Evolutionary conservation across 2,888 invertebrate species (phyloP).

Genomic region (Danaus chrysippus): DNA sequence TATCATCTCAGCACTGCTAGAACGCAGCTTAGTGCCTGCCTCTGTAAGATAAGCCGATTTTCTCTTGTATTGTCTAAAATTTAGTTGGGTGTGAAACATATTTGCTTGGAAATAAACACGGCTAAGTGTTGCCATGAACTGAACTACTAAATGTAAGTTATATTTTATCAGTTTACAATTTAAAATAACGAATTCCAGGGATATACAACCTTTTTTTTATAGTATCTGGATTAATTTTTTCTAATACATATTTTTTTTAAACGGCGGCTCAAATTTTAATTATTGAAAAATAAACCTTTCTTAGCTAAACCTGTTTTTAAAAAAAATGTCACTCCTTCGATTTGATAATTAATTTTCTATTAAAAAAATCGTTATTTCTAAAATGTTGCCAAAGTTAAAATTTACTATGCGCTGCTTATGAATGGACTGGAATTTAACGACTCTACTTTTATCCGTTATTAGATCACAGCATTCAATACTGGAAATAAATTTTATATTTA

Average conservation of each 20-base stretch:
- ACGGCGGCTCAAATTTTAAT: no score
- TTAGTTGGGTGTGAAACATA: conserved; percentile 46
- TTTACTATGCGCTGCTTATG: not conserved
- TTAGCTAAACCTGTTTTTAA: no score
- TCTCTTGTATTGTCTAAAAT: conserved; percentile 52
- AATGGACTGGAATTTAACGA: not conserved
- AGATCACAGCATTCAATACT: not conserved
- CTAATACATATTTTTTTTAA: no score
- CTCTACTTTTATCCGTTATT: conserved; percentile 1
- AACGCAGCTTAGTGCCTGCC: conserved; percentile 39
- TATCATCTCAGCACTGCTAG: conserved; percentile 23
- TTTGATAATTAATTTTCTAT: no score
- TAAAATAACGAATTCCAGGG: not conserved
- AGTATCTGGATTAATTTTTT: no score
- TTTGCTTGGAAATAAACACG: conserved; percentile 1
- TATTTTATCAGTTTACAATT: not conserved
- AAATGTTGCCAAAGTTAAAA: no score
- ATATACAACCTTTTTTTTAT: no score
- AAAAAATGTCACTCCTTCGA: no score
- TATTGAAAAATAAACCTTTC: no score
- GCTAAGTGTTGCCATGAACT: not conserved
- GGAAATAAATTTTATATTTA: not conserved
- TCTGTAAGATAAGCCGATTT: conserved; percentile 55
- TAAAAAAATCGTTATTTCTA: no score
- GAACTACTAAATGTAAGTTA: not conserved